Evolutionary conservation across 2,113 vertebrate species (phyloP).

Genomic region (Hydrochoerus hydrochaeris): DNA sequence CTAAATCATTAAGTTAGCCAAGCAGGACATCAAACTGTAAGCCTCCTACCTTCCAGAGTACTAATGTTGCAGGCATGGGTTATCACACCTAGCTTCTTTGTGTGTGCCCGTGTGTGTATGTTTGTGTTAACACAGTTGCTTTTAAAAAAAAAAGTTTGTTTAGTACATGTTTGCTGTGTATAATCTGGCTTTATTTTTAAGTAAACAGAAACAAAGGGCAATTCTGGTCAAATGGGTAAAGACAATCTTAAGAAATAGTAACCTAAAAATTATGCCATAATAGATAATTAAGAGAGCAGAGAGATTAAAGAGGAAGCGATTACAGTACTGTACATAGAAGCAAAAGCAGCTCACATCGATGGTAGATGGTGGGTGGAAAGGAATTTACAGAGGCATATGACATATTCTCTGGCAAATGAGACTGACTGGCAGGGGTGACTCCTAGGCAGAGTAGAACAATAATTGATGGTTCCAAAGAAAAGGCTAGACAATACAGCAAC

Average conservation of each 20-base stretch:
- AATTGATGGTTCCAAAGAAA: not conserved
- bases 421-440: not conserved
- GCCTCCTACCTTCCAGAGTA: not conserved
- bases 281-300: not conserved
- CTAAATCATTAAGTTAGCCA: not conserved
- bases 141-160: not conserved
- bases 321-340: not conserved
- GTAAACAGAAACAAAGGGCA: not conserved
- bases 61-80: not conserved
- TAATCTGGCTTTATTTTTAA: not conserved
- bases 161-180: not conserved
- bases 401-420: not conserved
- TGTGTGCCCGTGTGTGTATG: not conserved
- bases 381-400: not conserved
- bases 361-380: not conserved
- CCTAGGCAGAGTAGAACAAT: not conserved
- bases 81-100: not conserved
- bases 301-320: not conserved
- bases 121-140: not conserved
- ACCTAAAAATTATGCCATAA: not conserved
- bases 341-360: not conserved
- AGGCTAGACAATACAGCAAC: not conserved
- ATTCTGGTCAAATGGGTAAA: not conserved
- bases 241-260: not conserved
- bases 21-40: not conserved